Conservation (phyloP, 2,113 vertebrate genomes). For the Mesocricetus auratus region DNA sequence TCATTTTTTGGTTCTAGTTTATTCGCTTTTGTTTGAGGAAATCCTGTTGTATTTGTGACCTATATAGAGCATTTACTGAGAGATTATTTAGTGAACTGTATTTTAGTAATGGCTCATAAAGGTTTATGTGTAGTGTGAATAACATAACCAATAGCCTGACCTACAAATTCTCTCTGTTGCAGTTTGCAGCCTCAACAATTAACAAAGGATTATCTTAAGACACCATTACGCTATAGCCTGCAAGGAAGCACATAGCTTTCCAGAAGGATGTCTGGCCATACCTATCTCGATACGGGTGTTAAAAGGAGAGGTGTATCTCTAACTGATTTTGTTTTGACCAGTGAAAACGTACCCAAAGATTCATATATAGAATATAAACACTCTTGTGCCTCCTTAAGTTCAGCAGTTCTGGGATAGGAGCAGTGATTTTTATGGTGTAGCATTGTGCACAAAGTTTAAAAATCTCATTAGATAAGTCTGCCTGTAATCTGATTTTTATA, state of each 20-base stretch:
- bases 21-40: conserved; percentile 40
- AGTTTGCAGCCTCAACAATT: background rate
- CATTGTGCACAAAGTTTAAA: background rate
- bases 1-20: conserved; percentile 48
- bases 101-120: background rate
- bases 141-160: background rate
- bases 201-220: background rate
- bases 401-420: background rate
- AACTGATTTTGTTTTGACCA: background rate
- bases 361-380: background rate
- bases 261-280: background rate
- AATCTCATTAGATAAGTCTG: background rate
- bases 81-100: background rate
- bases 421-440: background rate
- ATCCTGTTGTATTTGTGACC: background rate
- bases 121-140: background rate
- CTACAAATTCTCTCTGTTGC: background rate
- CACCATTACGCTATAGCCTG: background rate
- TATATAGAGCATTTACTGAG: background rate
- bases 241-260: background rate
- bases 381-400: background rate
- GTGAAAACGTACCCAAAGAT: background rate
- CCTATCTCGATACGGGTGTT: background rate
- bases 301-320: background rate
- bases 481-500: background rate